Base-by-base conservation (phyloP, 2,797 vertebrate species). In the Allobates femoralis region DNA sequence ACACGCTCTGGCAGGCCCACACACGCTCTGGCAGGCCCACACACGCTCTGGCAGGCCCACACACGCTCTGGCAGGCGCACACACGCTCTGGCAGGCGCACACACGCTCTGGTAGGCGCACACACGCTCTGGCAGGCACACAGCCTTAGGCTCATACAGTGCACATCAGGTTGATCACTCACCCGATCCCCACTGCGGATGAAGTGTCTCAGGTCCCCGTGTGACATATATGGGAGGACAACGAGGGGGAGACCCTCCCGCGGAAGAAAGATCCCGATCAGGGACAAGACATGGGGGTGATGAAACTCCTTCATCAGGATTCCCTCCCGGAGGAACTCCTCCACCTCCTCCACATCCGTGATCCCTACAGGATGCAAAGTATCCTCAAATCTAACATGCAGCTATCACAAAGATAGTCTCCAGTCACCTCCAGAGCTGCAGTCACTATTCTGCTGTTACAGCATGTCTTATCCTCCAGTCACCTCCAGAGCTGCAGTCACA, bases 271-370 rank as follows among this genome's bases (percentile, higher is more conserved):
- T 96, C 12, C 98, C 98, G 60, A 98, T 93, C 85, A 99, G 94
- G 0, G 97, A 98, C 58, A 99, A 94, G 46, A 99, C 97, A 0
- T 99, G 97, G 0, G 91, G 94, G 90, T 99, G 98, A 89, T 97
- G 96, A 90, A 99, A 98, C 74, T 94, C 96, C 67, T 98, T 98
- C 98, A 99, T 99, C 79, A 98, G 94, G 91, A 99, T 97, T 7
- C 98, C 98, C 89, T 99, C 98, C 0, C 95, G 95, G 56, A 99
- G 93, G 91, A 99, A 99, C 91, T 98, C 97, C 89, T 99, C 98
- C 85, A 98, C 98, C 89, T 99, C 97, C 89, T 98, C 96, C 0
- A 97, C 90, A n/a, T 99, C 98, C 0, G 97, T 98, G 93, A 99
- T 99, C 82, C 97, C 98, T 99, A 90, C n/a, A 50, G 34, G 19